Evolutionary conservation across 1,140 invertebrate genomes (phyloP).

Genomic region (Apolygus lucorum): DNA sequence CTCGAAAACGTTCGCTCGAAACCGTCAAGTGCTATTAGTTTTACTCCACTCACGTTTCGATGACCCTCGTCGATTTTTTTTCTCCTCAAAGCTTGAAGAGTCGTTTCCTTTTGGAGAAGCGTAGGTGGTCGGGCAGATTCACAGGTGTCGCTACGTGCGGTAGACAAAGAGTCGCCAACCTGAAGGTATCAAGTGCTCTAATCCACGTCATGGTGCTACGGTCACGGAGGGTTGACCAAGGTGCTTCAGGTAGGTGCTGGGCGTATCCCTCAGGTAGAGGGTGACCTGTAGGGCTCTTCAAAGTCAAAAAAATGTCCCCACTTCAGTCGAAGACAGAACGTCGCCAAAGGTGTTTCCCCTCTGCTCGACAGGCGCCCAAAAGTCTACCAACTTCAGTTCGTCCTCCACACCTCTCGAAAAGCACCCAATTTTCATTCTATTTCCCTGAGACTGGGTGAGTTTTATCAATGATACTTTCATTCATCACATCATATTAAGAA

Average conservation of each 20-base stretch:
- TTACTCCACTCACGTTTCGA: not conserved
- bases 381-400: not conserved
- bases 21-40: not conserved
- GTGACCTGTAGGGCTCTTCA: not conserved
- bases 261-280: no score
- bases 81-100: not conserved
- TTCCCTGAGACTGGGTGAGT: no score
- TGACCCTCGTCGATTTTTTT: not conserved
- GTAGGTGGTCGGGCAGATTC: constrained; percentile 3
- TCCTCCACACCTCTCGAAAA: no score
- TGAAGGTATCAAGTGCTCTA: constrained; percentile 2
- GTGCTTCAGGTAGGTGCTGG: no score
- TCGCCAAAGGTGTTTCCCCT: not conserved
- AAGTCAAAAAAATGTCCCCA: not conserved
- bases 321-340: not conserved
- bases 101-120: not conserved
- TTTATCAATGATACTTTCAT: no score
- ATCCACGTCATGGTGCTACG: not conserved
- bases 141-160: constrained; percentile 6
- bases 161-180: constrained; percentile 7
- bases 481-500: no score
- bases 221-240: not conserved
- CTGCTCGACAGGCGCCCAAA: not conserved
- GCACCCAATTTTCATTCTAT: no score
- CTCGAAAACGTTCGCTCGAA: not conserved